These are phyloP conservation scores for Apostichopus californicus DNA, from an alignment of 35 echinoderm and acorn worm genomes.

Conservation along the genomic window DNA sequence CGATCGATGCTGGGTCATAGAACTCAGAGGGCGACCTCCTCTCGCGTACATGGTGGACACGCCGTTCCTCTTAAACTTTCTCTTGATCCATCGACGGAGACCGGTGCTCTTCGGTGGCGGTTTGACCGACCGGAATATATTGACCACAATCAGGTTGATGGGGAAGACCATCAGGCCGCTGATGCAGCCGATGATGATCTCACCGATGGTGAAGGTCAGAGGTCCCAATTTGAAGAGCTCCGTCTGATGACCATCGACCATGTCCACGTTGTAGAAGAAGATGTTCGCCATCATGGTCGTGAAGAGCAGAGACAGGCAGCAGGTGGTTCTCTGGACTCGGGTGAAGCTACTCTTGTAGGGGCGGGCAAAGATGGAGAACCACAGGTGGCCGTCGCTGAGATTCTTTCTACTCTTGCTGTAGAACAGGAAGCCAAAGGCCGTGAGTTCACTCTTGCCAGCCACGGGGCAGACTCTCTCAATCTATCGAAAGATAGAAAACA, in stretches of 20 bases:
- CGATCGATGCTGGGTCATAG: background rate
- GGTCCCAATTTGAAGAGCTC: conserved; percentile 69
- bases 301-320: conserved; percentile 95
- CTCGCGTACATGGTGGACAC: background rate
- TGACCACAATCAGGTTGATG: conserved; percentile 80
- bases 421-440: conserved; percentile 89
- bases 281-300: conserved; percentile 99
- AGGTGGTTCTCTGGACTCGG: conserved; percentile 88
- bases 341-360: conserved; percentile 94
- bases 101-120: conserved; percentile 49
- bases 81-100: conserved; percentile 30
- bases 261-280: conserved; percentile 85
- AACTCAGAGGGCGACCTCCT: background rate
- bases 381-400: conserved; percentile 88
- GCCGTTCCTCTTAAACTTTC: conserved; percentile 13
- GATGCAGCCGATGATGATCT: conserved; percentile 84
- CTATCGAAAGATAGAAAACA: background rate
- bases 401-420: conserved; percentile 87
- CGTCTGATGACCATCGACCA: conserved; percentile 27
- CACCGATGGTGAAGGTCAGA: conserved; percentile 68
- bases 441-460: conserved; percentile 92
- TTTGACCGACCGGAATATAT: conserved; percentile 77
- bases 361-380: conserved; percentile 96
- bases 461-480: conserved; percentile 93
- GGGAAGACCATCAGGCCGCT: conserved; percentile 95